Conservation (phyloP, 37 sponge, comb jelly and placozoan genomes). For the Hexactinellida sp. region DNA sequence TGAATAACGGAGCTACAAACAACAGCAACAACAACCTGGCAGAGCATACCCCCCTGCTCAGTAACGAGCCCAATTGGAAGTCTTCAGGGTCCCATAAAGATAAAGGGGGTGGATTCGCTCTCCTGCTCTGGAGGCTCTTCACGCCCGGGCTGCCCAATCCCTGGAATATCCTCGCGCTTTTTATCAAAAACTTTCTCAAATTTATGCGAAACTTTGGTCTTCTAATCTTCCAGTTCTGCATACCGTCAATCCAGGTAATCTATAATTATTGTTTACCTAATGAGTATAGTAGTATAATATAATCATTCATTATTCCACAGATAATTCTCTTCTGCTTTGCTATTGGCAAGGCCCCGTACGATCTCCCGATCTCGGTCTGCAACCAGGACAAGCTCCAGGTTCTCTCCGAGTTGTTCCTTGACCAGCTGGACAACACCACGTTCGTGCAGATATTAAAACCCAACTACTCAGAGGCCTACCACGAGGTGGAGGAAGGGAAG, state of each 20-base stretch:
- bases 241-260: slow-evolving; percentile 44
- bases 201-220: slow-evolving; percentile 22
- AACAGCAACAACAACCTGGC: background rate
- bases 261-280: too few relatives aligned
- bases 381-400: slow-evolving; percentile 19
- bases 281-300: too few relatives aligned
- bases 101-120: background rate
- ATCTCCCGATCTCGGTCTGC: slow-evolving; percentile 22
- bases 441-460: background rate
- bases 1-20: background rate
- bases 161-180: slow-evolving; percentile 2
- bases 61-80: background rate
- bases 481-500: slow-evolving; percentile 33
- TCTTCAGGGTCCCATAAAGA: background rate
- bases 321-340: slow-evolving; percentile 42
- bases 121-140: background rate
- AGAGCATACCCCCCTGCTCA: slow-evolving; percentile 19
- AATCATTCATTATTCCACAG: background rate
- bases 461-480: slow-evolving; percentile 23
- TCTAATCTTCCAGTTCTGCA: slow-evolving; percentile 48
- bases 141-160: background rate
- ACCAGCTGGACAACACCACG: slow-evolving; percentile 20
- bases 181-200: background rate
- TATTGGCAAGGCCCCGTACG: slow-evolving; percentile 33
- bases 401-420: background rate